Percentiles rank a stretch among this genome's conserved stretches.
These are phyloP conservation scores for Trachelus stipa DNA, from an alignment of 2,888 invertebrate genomes.

Conservation along the genomic window DNA sequence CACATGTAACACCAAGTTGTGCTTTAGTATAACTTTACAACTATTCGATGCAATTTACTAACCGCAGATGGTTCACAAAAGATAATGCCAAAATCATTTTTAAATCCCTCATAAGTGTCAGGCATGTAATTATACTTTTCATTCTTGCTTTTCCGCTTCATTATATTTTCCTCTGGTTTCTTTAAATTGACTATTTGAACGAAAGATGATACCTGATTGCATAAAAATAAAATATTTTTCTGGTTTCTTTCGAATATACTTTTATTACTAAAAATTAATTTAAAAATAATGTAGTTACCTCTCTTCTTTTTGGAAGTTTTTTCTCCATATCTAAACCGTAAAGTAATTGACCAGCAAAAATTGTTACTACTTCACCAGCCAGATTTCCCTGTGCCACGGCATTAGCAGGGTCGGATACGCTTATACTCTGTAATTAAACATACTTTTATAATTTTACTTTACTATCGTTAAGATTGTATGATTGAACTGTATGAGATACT, in stretches of 20 bases:
- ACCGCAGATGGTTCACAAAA: conserved; percentile 44
- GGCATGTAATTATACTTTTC: conserved; percentile 53
- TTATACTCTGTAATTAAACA: conserved; percentile 54
- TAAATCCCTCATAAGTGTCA: conserved; percentile 53
- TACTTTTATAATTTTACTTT: not conserved
- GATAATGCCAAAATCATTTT: conserved; percentile 57
- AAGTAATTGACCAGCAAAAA: conserved; percentile 66
- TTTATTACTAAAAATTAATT: not conserved
- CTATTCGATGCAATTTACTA: not conserved
- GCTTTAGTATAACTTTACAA: not conserved
- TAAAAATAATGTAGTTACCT: conserved; percentile 41
- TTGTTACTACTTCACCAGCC: conserved; percentile 68
- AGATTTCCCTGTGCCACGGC: conserved; percentile 68
- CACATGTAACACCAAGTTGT: not conserved
- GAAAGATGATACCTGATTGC: conserved; percentile 46
- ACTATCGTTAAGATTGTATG: not conserved
- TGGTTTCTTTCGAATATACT: not conserved
- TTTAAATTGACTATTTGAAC: conserved; percentile 50
- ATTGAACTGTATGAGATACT: conserved; percentile 25
- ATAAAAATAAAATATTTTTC: conserved; percentile 10
- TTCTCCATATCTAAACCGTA: conserved; percentile 55
- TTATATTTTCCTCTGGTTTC: conserved; percentile 22
- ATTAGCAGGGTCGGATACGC: conserved; percentile 69
- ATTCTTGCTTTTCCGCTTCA: conserved; percentile 29
- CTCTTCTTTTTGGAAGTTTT: conserved; percentile 46